Evolutionary conservation across 2,888 invertebrate species (phyloP).

Genomic region (Ligdia adustata): DNA sequence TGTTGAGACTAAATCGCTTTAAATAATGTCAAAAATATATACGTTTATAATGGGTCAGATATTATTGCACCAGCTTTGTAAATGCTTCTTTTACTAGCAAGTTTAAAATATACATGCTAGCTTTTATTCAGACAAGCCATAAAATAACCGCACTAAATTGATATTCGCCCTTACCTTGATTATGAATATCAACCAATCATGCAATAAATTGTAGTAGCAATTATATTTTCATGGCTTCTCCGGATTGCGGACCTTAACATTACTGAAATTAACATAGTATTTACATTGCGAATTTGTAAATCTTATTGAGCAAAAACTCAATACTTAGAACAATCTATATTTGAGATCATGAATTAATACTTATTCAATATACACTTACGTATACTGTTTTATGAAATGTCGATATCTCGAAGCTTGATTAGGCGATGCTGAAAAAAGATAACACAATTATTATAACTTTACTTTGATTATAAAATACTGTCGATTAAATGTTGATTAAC

Average conservation of each 20-base stretch:
- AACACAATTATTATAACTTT: background rate
- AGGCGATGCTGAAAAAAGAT: conserved; percentile 24
- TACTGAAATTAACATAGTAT: conserved; percentile 30
- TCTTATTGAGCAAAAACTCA: conserved; percentile 31
- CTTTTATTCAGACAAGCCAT: no score
- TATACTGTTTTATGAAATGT: conserved; percentile 6
- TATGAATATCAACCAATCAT: no score
- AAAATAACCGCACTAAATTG: no score
- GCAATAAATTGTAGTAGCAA: no score
- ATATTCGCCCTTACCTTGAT: no score
- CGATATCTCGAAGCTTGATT: conserved; percentile 6
- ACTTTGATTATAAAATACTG: no score
- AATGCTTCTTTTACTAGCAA: background rate
- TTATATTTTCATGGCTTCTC: no score
- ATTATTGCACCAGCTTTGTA: background rate
- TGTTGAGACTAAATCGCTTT: background rate
- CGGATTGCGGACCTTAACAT: no score
- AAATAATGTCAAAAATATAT: conserved; percentile 16
- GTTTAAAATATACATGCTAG: background rate
- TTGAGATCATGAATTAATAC: conserved; percentile 27
- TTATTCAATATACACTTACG: background rate
- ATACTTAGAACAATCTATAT: no score
- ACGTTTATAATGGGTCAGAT: conserved; percentile 5
- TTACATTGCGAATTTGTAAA: conserved; percentile 9
- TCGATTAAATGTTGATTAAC: no score